Conservation (phyloP, 2,888 invertebrate species). For the Patella ulyssiponensis region DNA sequence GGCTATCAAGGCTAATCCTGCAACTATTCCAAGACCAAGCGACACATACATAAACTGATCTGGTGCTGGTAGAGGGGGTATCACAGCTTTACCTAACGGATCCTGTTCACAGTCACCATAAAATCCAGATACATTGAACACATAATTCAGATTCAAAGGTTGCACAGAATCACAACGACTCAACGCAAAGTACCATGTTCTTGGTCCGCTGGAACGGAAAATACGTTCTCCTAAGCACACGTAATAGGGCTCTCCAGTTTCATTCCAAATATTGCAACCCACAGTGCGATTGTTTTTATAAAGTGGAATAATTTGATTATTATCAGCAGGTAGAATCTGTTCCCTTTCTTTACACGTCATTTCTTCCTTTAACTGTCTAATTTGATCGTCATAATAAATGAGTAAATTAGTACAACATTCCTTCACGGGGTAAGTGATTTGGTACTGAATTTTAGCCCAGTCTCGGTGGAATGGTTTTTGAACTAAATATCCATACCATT, state of each 20-base stretch:
- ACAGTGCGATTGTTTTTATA: constrained; percentile 51
- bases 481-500: constrained; percentile 63
- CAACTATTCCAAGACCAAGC: constrained; percentile 59
- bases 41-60: constrained; percentile 51
- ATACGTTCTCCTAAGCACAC: constrained; percentile 62
- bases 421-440: constrained; percentile 59
- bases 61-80: constrained; percentile 42
- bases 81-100: constrained; percentile 53
- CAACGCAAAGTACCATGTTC: constrained; percentile 63
- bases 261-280: constrained; percentile 55
- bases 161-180: constrained; percentile 51
- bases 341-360: constrained; percentile 60
- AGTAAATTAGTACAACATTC: constrained; percentile 62
- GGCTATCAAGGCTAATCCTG: constrained; percentile 54
- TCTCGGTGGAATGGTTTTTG: constrained; percentile 61
- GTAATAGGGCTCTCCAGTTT: constrained; percentile 53
- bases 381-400: constrained; percentile 65
- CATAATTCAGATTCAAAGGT: constrained; percentile 58
- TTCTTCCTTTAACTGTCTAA: constrained; percentile 47
- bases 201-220: constrained; percentile 55
- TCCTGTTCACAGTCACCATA: constrained; percentile 65
- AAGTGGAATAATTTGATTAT: constrained; percentile 63
- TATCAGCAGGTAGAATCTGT: constrained; percentile 51
- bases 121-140: constrained; percentile 61
- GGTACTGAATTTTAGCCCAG: constrained; percentile 60